Base-by-base conservation (phyloP, 1,140 invertebrate species). In the Formica selysi region DNA sequence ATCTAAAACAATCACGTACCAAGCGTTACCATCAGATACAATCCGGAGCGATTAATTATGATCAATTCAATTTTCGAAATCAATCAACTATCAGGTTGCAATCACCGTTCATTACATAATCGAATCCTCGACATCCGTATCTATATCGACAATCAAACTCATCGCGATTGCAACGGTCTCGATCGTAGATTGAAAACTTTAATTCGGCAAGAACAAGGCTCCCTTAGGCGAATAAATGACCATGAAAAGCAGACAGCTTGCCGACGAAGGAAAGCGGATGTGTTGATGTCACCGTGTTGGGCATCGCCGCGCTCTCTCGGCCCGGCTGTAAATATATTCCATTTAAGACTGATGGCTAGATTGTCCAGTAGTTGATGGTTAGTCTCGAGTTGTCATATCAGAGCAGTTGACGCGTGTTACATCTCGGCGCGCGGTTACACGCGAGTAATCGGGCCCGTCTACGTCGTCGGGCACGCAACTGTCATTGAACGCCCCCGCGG, bases 331-430 rank as follows among this genome's bases (percentile, higher is more conserved):
- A 91, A 91, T 91, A 87, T 85, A 91, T 89, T 87, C 88, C 90
- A 81, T 90, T 91, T 90, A 91, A 91, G 88, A 89, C 84, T 91
- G 91, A 91, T 91, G 74, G 88, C 80, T 91, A 90, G 91, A 91
- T 91, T 91, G 87, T 90, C 68, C 74, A 68, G 87, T 87, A 86
- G 85, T 87, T 91, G 85, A 87, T 59, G 85, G 76, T 85, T 78
- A 71, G 78, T 89, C 85, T 88, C 84, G 84, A 38, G 86, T 73
- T 90, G 86, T 79, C 87, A 76, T 87, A 86, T 87, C 87, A 88
- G 67, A 76, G 73, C 86, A 74, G 90, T 89, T 89, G 86, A 85
- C 81, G 76, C 59, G 38, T 76, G 85, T 85, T 78, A 85, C 73
- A 65, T 76, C 48, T 51, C 78, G 54, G 19, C 70, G 41, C 48